Base-by-base conservation (phyloP, 2,797 vertebrate species). In the Etheostoma perlongum region DNA sequence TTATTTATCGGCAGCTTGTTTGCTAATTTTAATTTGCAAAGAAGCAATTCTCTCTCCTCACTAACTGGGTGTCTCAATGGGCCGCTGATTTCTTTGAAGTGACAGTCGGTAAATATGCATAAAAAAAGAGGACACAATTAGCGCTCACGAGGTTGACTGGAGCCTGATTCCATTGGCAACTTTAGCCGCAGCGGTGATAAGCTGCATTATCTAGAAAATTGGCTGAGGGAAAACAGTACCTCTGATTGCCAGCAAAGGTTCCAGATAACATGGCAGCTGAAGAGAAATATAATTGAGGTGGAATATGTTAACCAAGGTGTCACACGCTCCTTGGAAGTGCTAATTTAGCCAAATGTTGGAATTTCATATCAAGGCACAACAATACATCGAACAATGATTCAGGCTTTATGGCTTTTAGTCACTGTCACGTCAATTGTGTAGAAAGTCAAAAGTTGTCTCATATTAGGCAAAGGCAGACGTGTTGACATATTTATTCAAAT, bases 221-320 rank as follows among this genome's bases (percentile, higher is more conserved):
- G 98, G 98, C 97, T 96, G 95, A 97, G 97, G 97, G 97, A 98
- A 98, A 99, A 99, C 97, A 97, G 96, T 96, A 96, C 96, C 97
- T 98, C 96, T 98, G 98, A 99, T 99, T 98, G 98, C 97, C 96
- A 97, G 97, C 96, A 97, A 97, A 97, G 96, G 96, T 97, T 98
- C 96, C 96, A 98, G 98, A 99, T 99, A 99, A 99, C 97, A 97
- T 96, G 95, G 95, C 84, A 94, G 95, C 96, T 98, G 97, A 98
- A 97, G 97, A 97, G 97, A 99, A 99, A 98, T 97, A 97, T 99
- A 99, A 99, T 99, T 99, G 98, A 99, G 97, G 97, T 98, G 97
- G 97, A 99, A 99, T 98, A 97, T 97, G 97, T 98, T 98, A 99
- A 98, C 96, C 96, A 98, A 97, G 96, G 96, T 98, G 97, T 98